phyloP scores from a whole-genome alignment of 2,113 vertebrate genomes.

The Scomber scombrus region DNA sequence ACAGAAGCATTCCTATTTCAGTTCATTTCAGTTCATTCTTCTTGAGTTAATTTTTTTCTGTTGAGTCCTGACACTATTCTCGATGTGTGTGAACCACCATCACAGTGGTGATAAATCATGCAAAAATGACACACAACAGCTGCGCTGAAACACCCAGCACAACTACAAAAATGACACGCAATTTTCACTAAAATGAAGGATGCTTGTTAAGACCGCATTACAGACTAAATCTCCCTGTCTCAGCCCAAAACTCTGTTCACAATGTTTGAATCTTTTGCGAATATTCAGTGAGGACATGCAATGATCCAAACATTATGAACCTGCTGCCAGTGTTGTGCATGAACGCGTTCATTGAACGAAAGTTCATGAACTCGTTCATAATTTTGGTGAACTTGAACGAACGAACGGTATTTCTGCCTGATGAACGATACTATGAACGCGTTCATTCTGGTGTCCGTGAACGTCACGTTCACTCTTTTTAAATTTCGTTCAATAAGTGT shows the following conservation, averaged over 20 bases:
- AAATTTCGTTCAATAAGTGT: no score
- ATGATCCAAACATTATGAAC: conserved; percentile 73
- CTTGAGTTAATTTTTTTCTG: not conserved
- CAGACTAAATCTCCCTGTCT: conserved; percentile 71
- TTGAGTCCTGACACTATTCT: conserved; percentile 40
- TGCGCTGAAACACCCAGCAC: conserved; percentile 17
- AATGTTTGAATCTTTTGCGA: conserved; percentile 70
- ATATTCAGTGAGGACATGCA: conserved; percentile 71
- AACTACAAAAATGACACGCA: conserved; percentile 29
- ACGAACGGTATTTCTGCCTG: no score
- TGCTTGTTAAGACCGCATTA: conserved; percentile 55
- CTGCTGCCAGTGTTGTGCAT: no score
- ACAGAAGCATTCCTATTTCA: conserved; percentile 36
- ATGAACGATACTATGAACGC: no score
- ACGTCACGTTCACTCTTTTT: no score
- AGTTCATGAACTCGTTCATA: no score
- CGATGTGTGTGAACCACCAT: conserved; percentile 42
- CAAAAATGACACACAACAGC: conserved; percentile 57
- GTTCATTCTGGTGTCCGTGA: no score
- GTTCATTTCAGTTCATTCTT: conserved; percentile 25
- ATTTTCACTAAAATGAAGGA: conserved; percentile 36
- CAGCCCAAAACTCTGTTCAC: conserved; percentile 57
- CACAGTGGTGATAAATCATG: conserved; percentile 61
- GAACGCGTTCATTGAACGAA: no score
- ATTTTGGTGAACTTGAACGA: no score